Conservation (phyloP, 1,140 invertebrate species). For the Eupristina koningsbergeri region DNA sequence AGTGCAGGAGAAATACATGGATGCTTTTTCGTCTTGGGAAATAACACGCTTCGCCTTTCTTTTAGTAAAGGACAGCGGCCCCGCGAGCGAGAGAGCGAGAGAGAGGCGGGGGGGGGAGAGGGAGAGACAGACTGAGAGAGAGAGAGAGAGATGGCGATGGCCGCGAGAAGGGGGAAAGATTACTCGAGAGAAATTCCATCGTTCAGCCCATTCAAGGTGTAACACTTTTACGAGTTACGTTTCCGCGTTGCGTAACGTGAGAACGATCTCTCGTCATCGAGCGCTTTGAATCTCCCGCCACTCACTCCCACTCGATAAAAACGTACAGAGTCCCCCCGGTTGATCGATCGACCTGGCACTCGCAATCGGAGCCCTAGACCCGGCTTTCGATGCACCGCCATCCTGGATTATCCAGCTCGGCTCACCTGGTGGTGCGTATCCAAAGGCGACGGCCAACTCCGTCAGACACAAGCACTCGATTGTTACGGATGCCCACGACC, state of each 20-base stretch:
- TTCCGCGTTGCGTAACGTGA: constrained; percentile 49
- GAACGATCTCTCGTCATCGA: constrained; percentile 33
- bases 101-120: neutral
- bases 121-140: neutral
- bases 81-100: neutral
- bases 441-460: too few species aligned
- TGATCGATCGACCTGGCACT: neutral
- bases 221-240: constrained; percentile 52
- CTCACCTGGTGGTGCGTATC: neutral
- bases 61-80: constrained; percentile 16
- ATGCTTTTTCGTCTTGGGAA: constrained; percentile 35
- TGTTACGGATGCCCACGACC: neutral
- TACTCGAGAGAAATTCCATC: constrained; percentile 49
- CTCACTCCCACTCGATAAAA: constrained; percentile 13
- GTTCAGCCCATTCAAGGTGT: constrained; percentile 44
- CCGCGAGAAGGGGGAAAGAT: neutral
- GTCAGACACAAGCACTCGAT: neutral
- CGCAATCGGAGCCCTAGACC: constrained; percentile 3
- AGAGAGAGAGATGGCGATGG: constrained; percentile 23
- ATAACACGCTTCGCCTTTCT: constrained; percentile 28
- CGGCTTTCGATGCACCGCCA: neutral
- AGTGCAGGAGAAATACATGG: constrained; percentile 20
- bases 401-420: neutral
- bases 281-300: constrained; percentile 18
- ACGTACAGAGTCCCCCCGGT: neutral